Evolutionary conservation across 1,140 invertebrate genomes (phyloP).

Genomic region (Theocolax elegans): DNA sequence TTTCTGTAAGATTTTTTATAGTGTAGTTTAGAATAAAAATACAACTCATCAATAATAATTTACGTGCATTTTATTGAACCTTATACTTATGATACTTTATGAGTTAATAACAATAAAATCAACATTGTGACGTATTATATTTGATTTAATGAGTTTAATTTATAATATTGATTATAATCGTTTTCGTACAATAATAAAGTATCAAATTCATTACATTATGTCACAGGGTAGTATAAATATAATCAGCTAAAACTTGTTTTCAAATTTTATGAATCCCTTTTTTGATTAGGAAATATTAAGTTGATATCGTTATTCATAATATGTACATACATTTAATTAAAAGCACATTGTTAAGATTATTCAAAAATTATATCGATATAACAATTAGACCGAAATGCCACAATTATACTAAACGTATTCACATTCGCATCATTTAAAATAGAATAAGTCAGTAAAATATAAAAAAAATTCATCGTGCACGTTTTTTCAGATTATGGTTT

Average conservation of each 20-base stretch:
- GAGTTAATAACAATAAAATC: constrained; percentile 22
- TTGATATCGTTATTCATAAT: too few relatives aligned
- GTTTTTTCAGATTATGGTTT: too few relatives aligned
- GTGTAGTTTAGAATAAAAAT: constrained; percentile 27
- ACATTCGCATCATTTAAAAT: too few relatives aligned
- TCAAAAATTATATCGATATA: too few relatives aligned
- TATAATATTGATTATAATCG: constrained; percentile 17
- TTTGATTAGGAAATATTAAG: too few relatives aligned
- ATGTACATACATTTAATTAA: too few relatives aligned
- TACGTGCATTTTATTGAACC: constrained; percentile 20
- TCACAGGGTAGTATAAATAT: constrained; percentile 9
- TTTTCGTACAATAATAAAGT: constrained; percentile 25
- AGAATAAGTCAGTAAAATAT: too few relatives aligned
- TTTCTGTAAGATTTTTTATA: constrained; percentile 37
- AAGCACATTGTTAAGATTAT: too few relatives aligned
- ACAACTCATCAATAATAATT: constrained; percentile 26
- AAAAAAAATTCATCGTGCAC: too few relatives aligned
- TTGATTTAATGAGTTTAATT: constrained; percentile 1
- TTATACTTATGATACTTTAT: not conserved
- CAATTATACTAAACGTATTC: too few relatives aligned
- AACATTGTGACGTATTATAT: not conserved
- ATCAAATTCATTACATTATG: not conserved
- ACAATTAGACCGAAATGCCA: too few relatives aligned
- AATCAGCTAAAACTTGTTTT: not conserved
- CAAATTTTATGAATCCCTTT: too few relatives aligned